Base-by-base conservation (phyloP, 2,797 vertebrate genomes). In the Botia kubotai region DNA sequence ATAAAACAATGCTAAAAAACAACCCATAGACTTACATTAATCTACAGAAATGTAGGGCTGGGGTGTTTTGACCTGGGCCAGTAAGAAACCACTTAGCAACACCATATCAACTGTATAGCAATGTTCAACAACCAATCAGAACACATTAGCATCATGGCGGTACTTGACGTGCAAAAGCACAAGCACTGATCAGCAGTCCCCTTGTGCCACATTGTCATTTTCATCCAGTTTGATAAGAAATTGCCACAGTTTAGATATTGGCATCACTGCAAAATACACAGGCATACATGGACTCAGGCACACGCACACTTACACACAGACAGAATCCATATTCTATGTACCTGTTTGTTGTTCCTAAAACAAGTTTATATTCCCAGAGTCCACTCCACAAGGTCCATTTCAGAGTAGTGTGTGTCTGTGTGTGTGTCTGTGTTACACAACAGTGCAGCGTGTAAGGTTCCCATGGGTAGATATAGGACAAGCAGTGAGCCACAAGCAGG, bases 381-480 rank as follows among this genome's bases (percentile, higher is more conserved):
- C 57, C 63, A 29, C 57, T 50, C 19, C 29, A 53, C 46, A 52
- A 71, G 62, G 68, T 79, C 19, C 14, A 65, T 72, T 72, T 53
- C n/a, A 53, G 43, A 65, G 26, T 52, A 63, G 39, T 78, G 33
- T 29, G 17, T 23, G 19, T 60, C 36, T 23, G 55, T 78, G 33
- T 29, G 17, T 23, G 19, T 60, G 50, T 21, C 6, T 66, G 46
- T 68, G 66, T 71, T 60, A 26, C 66, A 76, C 62, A 60, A 73
- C 55, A 26, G 46, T 71, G 53, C 21, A 11, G n/a, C n/a, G 13
- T 71, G 33, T 50, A 71, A 62, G 5, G 65, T 57, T 53, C 21
- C 75, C 11, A 74, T 55, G 63, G 68, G 60, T 8, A 60, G 70
- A 79, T 43, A 73, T 70, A 75, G 17, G 58, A 79, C 57, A 74